Evolutionary conservation across 2,888 invertebrate species (phyloP).

Genomic region (Hydrotaea diabolus): DNA sequence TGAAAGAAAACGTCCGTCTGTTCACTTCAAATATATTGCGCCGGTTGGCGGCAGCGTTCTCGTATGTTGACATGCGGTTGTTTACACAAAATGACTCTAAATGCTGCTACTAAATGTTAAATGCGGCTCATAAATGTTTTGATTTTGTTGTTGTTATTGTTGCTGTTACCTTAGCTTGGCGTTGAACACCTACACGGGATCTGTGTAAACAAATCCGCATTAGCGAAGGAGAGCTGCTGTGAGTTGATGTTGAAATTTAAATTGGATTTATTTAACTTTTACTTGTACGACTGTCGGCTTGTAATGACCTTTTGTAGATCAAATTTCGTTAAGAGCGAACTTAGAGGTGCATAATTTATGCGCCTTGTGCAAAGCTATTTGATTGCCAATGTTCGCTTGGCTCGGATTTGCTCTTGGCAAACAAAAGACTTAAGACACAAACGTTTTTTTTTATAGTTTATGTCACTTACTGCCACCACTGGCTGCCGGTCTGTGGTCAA

Average conservation of each 20-base stretch:
- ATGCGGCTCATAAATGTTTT: constrained; percentile 36
- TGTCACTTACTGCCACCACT: constrained; percentile 18
- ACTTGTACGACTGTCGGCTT: neutral
- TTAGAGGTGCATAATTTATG: constrained; percentile 24
- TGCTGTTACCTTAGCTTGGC: neutral
- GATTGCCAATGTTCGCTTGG: constrained; percentile 7
- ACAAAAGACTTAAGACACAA: constrained; percentile 23
- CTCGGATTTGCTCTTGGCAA: constrained; percentile 25
- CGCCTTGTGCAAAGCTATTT: neutral
- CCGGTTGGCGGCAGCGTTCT: neutral
- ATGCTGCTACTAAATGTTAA: constrained; percentile 46
- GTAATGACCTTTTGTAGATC: constrained; percentile 36
- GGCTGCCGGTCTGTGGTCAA: constrained; percentile 15
- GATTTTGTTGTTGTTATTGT: constrained; percentile 1
- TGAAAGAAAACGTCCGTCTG: neutral
- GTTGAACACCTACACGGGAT: constrained; percentile 24
- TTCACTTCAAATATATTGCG: neutral
- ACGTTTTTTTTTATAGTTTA: neutral
- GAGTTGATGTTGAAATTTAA: constrained; percentile 7
- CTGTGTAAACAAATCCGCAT: neutral
- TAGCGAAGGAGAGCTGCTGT: neutral
- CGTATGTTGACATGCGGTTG: constrained; percentile 42
- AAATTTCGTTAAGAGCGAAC: constrained; percentile 7
- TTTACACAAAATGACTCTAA: constrained; percentile 7
- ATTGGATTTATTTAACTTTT: constrained; percentile 38